phyloP scores from a whole-genome alignment of 2,113 vertebrate genomes.

The Hydropotes inermis region DNA sequence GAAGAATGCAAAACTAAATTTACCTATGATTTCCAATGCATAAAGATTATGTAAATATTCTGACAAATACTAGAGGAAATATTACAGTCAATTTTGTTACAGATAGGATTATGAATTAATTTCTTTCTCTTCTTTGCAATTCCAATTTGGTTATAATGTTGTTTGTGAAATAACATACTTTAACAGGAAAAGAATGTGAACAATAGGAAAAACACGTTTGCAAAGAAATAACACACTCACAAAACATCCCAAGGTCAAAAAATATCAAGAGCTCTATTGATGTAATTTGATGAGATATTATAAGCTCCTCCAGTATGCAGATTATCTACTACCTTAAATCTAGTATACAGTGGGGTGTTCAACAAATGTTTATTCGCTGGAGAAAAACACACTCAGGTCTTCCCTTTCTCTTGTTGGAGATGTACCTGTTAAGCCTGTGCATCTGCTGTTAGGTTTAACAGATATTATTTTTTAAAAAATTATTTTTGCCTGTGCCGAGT shows the following conservation, averaged over 20 bases:
- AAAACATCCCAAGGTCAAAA: slow-evolving; percentile 34
- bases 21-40: background rate
- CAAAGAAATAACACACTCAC: background rate
- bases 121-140: background rate
- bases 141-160: background rate
- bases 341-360: background rate
- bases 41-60: slow-evolving; percentile 18
- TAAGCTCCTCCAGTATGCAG: background rate
- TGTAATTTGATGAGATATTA: background rate
- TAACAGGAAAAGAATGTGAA: background rate
- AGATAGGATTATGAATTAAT: background rate
- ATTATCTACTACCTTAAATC: background rate
- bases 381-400: background rate
- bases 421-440: background rate
- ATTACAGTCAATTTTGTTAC: background rate
- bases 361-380: slow-evolving; percentile 11
- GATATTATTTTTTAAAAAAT: background rate
- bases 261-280: background rate
- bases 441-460: background rate
- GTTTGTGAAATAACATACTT: background rate
- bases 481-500: background rate
- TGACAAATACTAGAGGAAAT: slow-evolving; percentile 10
- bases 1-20: slow-evolving; percentile 10
- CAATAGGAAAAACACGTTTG: background rate
- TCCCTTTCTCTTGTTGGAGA: background rate